A percentile compares a stretch with the other conserved stretches of the same genome.
Conservation (phyloP, 1,140 invertebrate genomes). For the Dreissena rostriformis region DNA sequence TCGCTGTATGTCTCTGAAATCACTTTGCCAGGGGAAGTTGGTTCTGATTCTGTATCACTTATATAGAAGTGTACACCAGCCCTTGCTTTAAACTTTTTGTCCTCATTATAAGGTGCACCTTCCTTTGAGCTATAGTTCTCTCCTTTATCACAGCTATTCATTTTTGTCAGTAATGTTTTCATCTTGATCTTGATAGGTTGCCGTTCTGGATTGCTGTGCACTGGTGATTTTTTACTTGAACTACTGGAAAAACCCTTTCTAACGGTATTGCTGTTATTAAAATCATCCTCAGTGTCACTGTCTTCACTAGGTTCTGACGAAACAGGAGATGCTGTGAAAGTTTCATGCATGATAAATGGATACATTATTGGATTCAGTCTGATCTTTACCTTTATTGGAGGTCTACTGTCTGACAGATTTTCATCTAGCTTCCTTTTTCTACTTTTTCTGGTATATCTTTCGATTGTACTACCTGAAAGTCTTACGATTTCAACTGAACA, state of each 20-base stretch:
- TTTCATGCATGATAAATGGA: slow-evolving; percentile 28
- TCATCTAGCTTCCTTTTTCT: slow-evolving; percentile 19
- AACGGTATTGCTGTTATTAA: neutral
- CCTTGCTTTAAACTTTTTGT: neutral
- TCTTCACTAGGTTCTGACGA: slow-evolving; percentile 21
- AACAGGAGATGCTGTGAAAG: neutral
- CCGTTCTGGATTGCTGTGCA: neutral
- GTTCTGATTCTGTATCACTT: slow-evolving; percentile 21
- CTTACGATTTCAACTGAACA: slow-evolving; percentile 17
- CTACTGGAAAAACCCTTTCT: too few species aligned
- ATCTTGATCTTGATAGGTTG: slow-evolving; percentile 47
- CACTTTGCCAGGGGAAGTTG: neutral
- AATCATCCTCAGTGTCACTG: slow-evolving; percentile 20
- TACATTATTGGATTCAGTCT: slow-evolving; percentile 34
- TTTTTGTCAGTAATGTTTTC: slow-evolving; percentile 31
- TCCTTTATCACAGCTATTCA: slow-evolving; percentile 9
- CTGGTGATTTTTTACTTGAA: too few species aligned
- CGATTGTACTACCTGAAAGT: slow-evolving; percentile 1
- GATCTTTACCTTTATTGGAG: slow-evolving; percentile 47
- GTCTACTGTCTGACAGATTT: slow-evolving; percentile 1
- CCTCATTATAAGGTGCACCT: too few species aligned
- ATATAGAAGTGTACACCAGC: slow-evolving; percentile 20
- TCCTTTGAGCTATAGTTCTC: neutral
- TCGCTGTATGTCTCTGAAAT: too few species aligned
- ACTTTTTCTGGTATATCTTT: slow-evolving; percentile 29